Evolutionary conservation across 2,888 invertebrate genomes (phyloP).

Genomic region (Leptopterna dolabrata): DNA sequence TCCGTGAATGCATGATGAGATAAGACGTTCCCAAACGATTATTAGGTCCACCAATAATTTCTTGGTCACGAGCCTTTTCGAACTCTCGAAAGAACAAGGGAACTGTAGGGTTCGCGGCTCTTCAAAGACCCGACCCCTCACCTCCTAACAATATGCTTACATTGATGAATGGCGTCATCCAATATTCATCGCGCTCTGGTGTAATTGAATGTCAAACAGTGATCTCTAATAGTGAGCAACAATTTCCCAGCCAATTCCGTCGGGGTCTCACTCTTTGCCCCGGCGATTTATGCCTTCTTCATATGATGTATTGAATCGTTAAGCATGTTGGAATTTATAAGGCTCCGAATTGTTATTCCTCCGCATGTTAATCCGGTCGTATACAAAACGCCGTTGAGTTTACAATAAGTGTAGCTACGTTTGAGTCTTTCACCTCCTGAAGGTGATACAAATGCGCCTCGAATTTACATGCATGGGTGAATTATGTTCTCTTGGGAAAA

Average conservation of each 20-base stretch:
- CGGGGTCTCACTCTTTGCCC: constrained; percentile 3
- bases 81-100: not conserved
- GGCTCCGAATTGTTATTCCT: not conserved
- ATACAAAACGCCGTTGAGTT: not conserved
- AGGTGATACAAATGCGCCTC: not conserved
- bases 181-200: constrained; percentile 46
- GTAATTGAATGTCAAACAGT: constrained; percentile 49
- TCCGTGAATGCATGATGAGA: not conserved
- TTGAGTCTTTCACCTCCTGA: not conserved
- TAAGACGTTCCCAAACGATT: not conserved
- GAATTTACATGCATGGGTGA: not conserved
- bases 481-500: no score
- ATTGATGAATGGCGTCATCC: constrained; percentile 43
- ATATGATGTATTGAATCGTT: constrained; percentile 11
- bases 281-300: not conserved
- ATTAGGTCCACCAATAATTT: not conserved
- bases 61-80: constrained; percentile 1
- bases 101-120: not conserved
- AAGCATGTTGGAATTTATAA: constrained; percentile 14
- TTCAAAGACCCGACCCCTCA: not conserved
- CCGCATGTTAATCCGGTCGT: not conserved
- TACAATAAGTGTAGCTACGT: no score
- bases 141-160: constrained; percentile 10
- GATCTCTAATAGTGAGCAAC: constrained; percentile 26
- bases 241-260: constrained; percentile 30